phyloP scores from a whole-genome alignment of 2,113 vertebrate genomes.

The Toxotes jaculatrix region DNA sequence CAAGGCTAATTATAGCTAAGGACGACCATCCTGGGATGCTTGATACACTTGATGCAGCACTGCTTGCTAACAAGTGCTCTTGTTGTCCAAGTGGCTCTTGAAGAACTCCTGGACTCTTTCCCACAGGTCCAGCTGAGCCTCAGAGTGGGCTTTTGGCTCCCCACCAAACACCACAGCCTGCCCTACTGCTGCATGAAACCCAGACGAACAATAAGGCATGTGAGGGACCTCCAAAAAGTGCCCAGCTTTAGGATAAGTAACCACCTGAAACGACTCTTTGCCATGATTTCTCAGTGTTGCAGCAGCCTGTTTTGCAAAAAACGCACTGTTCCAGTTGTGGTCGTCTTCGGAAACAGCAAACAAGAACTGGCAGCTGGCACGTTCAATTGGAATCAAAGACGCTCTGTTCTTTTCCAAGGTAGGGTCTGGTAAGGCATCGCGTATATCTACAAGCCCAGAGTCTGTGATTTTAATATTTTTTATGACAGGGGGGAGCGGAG shows the following conservation, averaged over 20 bases:
- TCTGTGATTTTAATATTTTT: conserved; percentile 67
- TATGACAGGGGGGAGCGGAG: conserved; percentile 52
- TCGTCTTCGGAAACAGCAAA: conserved; percentile 89
- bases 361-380: conserved; percentile 87
- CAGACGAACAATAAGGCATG: conserved; percentile 86
- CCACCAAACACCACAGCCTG: conserved; percentile 87
- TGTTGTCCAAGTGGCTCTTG: conserved; percentile 77
- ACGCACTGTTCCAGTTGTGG: conserved; percentile 89
- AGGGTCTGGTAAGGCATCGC: conserved; percentile 79
- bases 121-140: conserved; percentile 90
- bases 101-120: conserved; percentile 87
- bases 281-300: conserved; percentile 83
- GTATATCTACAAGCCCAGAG: conserved; percentile 82
- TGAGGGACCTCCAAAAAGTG: conserved; percentile 92
- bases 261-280: conserved; percentile 85
- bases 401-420: conserved; percentile 71
- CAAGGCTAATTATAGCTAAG: neutral
- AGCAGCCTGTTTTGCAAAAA: conserved; percentile 83
- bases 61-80: conserved; percentile 32
- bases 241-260: conserved; percentile 89
- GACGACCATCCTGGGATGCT: conserved; percentile 9
- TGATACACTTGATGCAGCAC: neutral
- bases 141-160: conserved; percentile 85
- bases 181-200: conserved; percentile 80
- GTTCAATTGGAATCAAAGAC: conserved; percentile 89